Evolutionary conservation across 2,113 vertebrate species (phyloP).

Genomic region (Australoheros scitulus): DNA sequence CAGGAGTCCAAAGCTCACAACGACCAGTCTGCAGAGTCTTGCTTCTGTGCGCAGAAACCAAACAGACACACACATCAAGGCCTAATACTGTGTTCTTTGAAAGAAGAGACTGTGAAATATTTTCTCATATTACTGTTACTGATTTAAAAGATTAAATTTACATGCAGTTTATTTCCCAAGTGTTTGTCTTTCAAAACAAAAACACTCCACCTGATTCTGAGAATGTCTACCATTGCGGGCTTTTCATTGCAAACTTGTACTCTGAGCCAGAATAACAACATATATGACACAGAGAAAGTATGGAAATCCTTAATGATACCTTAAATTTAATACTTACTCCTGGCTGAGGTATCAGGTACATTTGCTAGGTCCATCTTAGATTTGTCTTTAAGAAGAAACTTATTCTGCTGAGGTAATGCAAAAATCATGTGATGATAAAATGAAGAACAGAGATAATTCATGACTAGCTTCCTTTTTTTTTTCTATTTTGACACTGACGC

Average conservation of each 20-base stretch:
- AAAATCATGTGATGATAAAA: neutral
- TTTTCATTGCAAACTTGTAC: neutral
- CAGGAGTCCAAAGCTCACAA: slow-evolving; percentile 44
- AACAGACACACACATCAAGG: neutral
- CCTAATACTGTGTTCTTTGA: neutral
- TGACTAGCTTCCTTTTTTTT: too few species aligned
- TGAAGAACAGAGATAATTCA: too few species aligned
- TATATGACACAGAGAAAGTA: neutral
- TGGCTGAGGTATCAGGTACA: neutral
- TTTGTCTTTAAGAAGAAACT: neutral
- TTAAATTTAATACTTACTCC: neutral
- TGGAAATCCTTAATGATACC: fast-evolving
- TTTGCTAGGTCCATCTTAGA: neutral
- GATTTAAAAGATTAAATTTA: too few species aligned
- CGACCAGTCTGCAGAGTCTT: neutral
- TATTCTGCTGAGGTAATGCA: neutral
- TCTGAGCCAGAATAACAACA: fast-evolving
- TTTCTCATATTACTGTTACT: too few species aligned
- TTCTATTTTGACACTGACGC: too few species aligned
- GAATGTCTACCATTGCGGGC: neutral
- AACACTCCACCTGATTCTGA: too few species aligned
- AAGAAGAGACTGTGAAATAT: too few species aligned
- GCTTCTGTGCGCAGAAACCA: neutral
- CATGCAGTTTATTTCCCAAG: neutral
- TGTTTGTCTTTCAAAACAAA: fast-evolving